Percentiles rank a stretch among this genome's conserved stretches.
Evolutionary conservation across 2,113 vertebrate genomes (phyloP).

Genomic region (Callopanchax toddi): DNA sequence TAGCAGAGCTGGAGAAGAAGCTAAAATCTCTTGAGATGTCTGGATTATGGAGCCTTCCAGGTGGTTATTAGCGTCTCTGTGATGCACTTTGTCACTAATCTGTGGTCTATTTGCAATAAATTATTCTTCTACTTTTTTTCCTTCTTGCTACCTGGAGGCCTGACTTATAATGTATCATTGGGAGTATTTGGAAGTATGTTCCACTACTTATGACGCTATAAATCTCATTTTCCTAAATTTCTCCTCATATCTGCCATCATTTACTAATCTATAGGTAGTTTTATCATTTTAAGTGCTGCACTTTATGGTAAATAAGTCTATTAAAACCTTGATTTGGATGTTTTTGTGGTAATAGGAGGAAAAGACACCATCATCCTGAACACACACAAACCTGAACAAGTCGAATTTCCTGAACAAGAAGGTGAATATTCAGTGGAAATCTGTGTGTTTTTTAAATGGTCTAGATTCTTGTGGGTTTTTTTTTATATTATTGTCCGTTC

Average conservation of each 20-base stretch:
- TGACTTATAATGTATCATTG: slow-evolving; percentile 96
- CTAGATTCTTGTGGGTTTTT: too few relatives aligned
- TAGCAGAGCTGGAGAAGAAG: slow-evolving; percentile 95
- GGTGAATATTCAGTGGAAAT: slow-evolving; percentile 28
- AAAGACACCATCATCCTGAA: slow-evolving; percentile 56
- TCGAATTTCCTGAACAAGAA: slow-evolving; percentile 22
- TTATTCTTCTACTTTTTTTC: slow-evolving; percentile 69
- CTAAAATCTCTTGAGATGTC: slow-evolving; percentile 93
- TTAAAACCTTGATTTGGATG: background rate
- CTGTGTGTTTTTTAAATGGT: background rate
- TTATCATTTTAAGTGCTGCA: background rate
- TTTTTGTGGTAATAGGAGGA: slow-evolving; percentile 52
- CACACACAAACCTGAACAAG: slow-evolving; percentile 15
- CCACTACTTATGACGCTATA: slow-evolving; percentile 11
- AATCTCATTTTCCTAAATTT: slow-evolving; percentile 10
- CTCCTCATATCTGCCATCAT: background rate
- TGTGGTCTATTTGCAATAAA: slow-evolving; percentile 24
- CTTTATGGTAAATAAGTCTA: background rate
- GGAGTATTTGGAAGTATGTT: slow-evolving; percentile 94
- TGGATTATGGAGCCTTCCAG: slow-evolving; percentile 97
- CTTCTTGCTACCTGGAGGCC: slow-evolving; percentile 87
- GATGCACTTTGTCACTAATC: background rate
- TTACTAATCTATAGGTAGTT: background rate
- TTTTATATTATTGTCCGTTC: background rate
- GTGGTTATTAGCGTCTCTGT: slow-evolving; percentile 68